Percentiles rank a stretch among this genome's conserved stretches.
These are phyloP conservation scores for Elymnias hypermnestra DNA, from an alignment of 1,140 invertebrate species.

Conservation along the genomic window DNA sequence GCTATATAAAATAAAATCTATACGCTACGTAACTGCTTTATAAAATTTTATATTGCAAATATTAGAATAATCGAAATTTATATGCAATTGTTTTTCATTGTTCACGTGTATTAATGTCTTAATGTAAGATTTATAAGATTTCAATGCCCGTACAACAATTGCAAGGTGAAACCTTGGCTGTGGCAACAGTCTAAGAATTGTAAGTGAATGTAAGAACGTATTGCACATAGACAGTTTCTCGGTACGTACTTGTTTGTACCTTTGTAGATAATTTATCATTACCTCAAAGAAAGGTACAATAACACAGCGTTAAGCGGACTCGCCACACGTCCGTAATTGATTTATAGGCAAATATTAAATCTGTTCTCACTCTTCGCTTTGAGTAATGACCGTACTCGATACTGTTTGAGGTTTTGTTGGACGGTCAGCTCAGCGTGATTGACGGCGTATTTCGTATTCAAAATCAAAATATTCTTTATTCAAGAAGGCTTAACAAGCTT, in stretches of 20 bases:
- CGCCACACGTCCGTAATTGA: conserved; percentile 55
- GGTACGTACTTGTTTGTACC: conserved; percentile 9
- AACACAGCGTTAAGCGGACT: conserved; percentile 50
- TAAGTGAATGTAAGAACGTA: conserved; percentile 21
- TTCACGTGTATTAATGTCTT: not conserved
- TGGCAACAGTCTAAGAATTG: conserved; percentile 16
- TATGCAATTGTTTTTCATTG: not conserved
- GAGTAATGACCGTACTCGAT: conserved; percentile 48
- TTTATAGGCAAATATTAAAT: conserved; percentile 71
- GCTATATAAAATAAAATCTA: no score
- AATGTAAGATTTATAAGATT: conserved; percentile 4
- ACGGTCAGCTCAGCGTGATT: conserved; percentile 38
- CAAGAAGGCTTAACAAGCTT: no score
- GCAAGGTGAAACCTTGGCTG: conserved; percentile 10
- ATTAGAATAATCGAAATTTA: no score
- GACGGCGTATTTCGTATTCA: conserved; percentile 29
- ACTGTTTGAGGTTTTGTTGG: conserved; percentile 49
- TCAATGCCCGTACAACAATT: conserved; percentile 7
- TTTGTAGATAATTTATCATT: conserved; percentile 45
- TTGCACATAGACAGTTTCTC: conserved; percentile 8
- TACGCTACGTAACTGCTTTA: no score
- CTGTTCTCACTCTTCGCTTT: conserved; percentile 52
- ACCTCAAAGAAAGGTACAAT: conserved; percentile 48
- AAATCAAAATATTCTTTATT: conserved; percentile 16
- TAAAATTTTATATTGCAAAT: no score